Conservation (phyloP, 2,888 invertebrate genomes). For the Amphipyra berbera region DNA sequence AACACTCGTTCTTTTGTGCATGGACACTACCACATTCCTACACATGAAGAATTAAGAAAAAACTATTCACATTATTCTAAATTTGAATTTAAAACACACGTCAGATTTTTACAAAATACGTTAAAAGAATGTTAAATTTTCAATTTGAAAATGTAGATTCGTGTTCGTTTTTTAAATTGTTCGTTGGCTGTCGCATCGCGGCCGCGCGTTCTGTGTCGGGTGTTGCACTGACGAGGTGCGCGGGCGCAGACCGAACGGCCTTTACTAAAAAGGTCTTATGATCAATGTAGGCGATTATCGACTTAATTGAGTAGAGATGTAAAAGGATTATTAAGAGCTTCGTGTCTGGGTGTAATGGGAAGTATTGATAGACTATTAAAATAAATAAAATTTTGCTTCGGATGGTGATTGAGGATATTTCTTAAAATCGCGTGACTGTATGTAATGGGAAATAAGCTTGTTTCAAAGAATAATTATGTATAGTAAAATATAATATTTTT, state of each 20-base stretch:
- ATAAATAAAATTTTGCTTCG: conserved; percentile 35
- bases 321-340: conserved; percentile 30
- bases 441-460: conserved; percentile 10
- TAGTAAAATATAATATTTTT: too few relatives aligned
- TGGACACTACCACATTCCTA: conserved; percentile 82
- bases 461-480: too few relatives aligned
- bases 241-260: conserved; percentile 61
- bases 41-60: conserved; percentile 62
- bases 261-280: conserved; percentile 60
- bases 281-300: conserved; percentile 53
- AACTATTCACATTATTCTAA: conserved; percentile 81
- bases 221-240: conserved; percentile 69
- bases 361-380: conserved; percentile 21
- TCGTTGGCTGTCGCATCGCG: conserved; percentile 85
- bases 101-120: conserved; percentile 58
- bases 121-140: conserved; percentile 64
- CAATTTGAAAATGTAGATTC: conserved; percentile 66
- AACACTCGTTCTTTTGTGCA: conserved; percentile 79
- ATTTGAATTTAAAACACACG: conserved; percentile 57
- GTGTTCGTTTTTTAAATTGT: conserved; percentile 77
- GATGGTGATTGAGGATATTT: conserved; percentile 3
- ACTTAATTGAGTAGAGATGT: conserved; percentile 42
- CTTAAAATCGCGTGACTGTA: conserved; percentile 5
- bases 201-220: conserved; percentile 81
- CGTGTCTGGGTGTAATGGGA: conserved; percentile 35